Conservation (phyloP, 2,888 invertebrate species). For the Platypus cylindrus region DNA sequence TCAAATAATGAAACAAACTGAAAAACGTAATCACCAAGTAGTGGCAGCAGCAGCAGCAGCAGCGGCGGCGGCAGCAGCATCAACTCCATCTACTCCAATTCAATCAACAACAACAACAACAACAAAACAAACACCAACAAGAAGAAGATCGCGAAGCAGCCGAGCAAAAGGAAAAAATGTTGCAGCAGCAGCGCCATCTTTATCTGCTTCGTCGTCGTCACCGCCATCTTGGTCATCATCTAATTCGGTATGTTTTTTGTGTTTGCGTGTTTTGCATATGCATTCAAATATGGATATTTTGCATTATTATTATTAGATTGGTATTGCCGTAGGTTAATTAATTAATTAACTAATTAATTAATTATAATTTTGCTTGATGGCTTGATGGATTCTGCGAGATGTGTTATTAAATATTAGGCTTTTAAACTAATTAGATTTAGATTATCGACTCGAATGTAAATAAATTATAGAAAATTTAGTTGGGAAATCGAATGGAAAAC, state of each 20-base stretch:
- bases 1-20: conserved; percentile 65
- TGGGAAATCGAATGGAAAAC: too few species aligned
- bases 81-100: conserved; percentile 13
- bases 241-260: conserved; percentile 23
- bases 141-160: conserved; percentile 26
- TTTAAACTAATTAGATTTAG: too few species aligned
- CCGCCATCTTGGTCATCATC: conserved; percentile 16
- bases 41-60: conserved; percentile 18
- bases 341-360: too few species aligned
- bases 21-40: conserved; percentile 43
- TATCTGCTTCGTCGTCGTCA: conserved; percentile 4
- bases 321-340: too few species aligned
- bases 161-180: conserved; percentile 22
- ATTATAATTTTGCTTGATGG: too few species aligned
- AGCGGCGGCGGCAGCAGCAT: conserved; percentile 8
- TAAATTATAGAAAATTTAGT: too few species aligned
- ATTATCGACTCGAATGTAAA: too few species aligned
- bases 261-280: too few species aligned
- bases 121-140: conserved; percentile 9
- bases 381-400: too few species aligned
- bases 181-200: conserved; percentile 24
- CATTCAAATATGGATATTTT: too few species aligned
- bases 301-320: too few species aligned
- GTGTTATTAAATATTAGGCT: too few species aligned
- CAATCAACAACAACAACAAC: conserved; percentile 20